Evolutionary conservation across 64 coral and sea anemone species (phyloP), one percentile per base, ranked within the genome.

Genomic region (Actinia equina): DNA sequence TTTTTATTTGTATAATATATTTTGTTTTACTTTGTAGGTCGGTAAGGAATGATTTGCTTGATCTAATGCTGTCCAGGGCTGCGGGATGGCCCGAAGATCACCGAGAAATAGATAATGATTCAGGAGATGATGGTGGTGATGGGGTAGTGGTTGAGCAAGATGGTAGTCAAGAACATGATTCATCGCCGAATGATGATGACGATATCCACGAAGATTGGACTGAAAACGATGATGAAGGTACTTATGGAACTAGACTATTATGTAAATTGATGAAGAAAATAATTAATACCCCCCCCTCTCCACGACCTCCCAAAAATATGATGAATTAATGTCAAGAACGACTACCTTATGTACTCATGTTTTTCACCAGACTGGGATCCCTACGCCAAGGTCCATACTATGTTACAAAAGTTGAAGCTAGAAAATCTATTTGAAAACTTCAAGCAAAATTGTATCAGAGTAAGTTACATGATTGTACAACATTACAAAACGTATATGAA

Each of bases 391-490:
- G 92, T 98, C 6, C 79, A 86, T 52, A 71, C 30, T 30, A 98
- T 98, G 92, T 56, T 98, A 74, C 51, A 87, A 5, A 89, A 86
- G 71, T 86, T 98, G 17, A 91, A 91, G 70, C 80, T 98, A 20
- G 86, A 94, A 19, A 82, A 71, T 87, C 82, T 98, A 74, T 71
- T 98, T 6, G 83, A 86, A 20, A 98, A 92, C 52, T 98, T 98
- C 52, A 83, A 92, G 27, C 92, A 98, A 22, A 98, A 98, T 55
- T 94, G 92, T 62, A 98, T 98, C 81, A 85, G 95, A 25, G 95
- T 98, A 71, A 84, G 95, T 37, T 78, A 44, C 46, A 49, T 49
- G 46, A 60, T 19, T 60, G 59, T 12, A 19, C 59, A 60, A 19
- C 15, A 37, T 37, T 37, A 37, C 30, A 15, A 19, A 60, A 60